Percentiles rank a stretch among this genome's conserved stretches.
Evolutionary conservation across 2,888 invertebrate species (phyloP).

Genomic region (Mystacides longicornis): DNA sequence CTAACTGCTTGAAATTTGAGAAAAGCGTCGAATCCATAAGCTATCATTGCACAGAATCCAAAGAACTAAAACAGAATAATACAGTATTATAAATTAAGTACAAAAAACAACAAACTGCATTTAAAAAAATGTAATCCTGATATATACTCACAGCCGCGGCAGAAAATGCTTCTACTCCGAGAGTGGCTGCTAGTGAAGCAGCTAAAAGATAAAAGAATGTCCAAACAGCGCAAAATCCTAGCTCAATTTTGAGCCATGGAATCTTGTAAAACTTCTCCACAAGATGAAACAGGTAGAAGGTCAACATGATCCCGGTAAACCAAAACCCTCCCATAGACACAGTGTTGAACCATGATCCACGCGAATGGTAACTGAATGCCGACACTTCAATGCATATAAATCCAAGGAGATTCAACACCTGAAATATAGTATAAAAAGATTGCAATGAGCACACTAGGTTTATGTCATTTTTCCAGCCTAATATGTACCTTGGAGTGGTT

Average conservation of each 20-base stretch:
- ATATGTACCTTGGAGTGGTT: too few species aligned
- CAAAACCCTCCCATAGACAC: constrained; percentile 80
- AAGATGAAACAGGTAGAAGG: constrained; percentile 77
- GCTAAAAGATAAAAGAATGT: constrained; percentile 69
- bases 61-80: constrained; percentile 61
- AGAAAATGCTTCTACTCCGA: constrained; percentile 50
- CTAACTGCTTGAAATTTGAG: constrained; percentile 64
- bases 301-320: constrained; percentile 72
- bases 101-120: too few species aligned
- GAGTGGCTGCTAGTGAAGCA: constrained; percentile 59
- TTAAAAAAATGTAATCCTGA: neutral
- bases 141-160: constrained; percentile 64
- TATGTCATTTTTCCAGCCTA: too few species aligned
- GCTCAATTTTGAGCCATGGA: constrained; percentile 81
- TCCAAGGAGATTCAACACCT: constrained; percentile 64
- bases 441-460: too few species aligned
- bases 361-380: constrained; percentile 41
- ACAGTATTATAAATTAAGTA: too few species aligned
- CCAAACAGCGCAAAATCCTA: constrained; percentile 68
- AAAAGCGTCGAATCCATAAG: constrained; percentile 73
- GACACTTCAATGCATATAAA: constrained; percentile 74
- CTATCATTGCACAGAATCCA: constrained; percentile 73
- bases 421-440: too few species aligned
- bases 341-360: constrained; percentile 68
- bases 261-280: constrained; percentile 78